These are phyloP conservation scores for Mizuhopecten yessoensis DNA, from an alignment of 1,140 invertebrate species.

Conservation along the genomic window DNA sequence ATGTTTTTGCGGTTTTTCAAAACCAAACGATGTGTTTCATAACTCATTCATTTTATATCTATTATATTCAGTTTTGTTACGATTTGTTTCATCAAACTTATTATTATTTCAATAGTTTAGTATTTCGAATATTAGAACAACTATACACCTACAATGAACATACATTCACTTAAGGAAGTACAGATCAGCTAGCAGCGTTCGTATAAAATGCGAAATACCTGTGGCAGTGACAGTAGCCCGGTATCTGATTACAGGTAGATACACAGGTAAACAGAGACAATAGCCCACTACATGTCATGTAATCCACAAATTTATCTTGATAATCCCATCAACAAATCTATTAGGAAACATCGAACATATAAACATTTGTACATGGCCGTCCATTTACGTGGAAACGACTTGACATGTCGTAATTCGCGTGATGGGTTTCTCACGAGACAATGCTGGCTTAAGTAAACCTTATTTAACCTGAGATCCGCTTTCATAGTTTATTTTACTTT, in stretches of 20 bases:
- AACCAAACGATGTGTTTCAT: too few relatives aligned
- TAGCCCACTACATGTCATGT: not conserved
- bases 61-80: not conserved
- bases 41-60: too few relatives aligned
- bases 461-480: not conserved
- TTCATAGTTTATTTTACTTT: not conserved
- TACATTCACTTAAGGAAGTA: not conserved
- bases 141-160: too few relatives aligned
- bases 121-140: not conserved
- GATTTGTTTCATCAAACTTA: not conserved
- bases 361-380: not conserved
- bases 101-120: too few relatives aligned
- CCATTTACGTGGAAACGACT: not conserved
- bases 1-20: too few relatives aligned
- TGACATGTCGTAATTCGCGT: not conserved
- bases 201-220: not conserved
- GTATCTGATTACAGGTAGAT: constrained; percentile 34
- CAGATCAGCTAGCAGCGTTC: not conserved
- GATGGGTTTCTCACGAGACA: not conserved
- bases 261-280: not conserved
- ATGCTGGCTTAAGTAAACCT: not conserved
- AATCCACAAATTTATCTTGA: not conserved
- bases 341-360: not conserved
- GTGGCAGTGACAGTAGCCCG: not conserved
- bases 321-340: constrained; percentile 22